These are phyloP conservation scores for Emberiza fucata DNA, from an alignment of 2,113 vertebrate species.

Conservation along the genomic window DNA sequence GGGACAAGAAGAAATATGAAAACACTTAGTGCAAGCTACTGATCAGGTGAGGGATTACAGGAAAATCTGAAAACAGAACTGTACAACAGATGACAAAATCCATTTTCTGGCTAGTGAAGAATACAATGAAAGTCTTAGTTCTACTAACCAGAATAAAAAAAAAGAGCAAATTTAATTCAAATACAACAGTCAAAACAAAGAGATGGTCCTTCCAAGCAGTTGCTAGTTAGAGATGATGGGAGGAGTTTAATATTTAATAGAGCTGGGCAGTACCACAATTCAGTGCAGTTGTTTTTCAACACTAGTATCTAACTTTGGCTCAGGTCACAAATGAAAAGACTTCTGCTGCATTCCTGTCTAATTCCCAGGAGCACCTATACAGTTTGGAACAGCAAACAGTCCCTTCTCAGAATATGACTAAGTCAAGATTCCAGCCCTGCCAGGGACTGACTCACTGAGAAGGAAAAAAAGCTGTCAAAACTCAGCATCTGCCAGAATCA, in stretches of 20 bases:
- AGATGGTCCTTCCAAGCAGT: not conserved
- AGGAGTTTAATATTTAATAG: not conserved
- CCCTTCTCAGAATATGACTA: not conserved
- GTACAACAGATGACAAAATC: constrained; percentile 17
- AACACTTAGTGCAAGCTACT: not conserved
- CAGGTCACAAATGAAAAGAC: not conserved
- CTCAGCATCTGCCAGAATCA: not conserved
- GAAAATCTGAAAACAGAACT: constrained; percentile 31
- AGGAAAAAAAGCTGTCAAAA: not conserved
- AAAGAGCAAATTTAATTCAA: not conserved
- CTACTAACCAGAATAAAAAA: not conserved
- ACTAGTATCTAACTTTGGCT: not conserved
- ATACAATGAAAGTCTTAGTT: not conserved
- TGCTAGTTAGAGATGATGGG: not conserved
- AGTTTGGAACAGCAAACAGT: not conserved
- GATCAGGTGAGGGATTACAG: constrained; percentile 10
- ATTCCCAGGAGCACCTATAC: not conserved
- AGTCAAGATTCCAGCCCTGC: not conserved
- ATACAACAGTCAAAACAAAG: not conserved
- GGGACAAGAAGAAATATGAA: not conserved
- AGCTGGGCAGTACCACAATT: not conserved
- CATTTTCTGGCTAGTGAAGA: constrained; percentile 30
- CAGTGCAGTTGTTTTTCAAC: not conserved
- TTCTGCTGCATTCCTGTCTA: not conserved
- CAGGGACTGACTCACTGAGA: not conserved